Evolutionary conservation across 1,140 invertebrate species (phyloP), one percentile per base, ranked within the genome.

Genomic region (Gyrodactylus bullatarudis): DNA sequence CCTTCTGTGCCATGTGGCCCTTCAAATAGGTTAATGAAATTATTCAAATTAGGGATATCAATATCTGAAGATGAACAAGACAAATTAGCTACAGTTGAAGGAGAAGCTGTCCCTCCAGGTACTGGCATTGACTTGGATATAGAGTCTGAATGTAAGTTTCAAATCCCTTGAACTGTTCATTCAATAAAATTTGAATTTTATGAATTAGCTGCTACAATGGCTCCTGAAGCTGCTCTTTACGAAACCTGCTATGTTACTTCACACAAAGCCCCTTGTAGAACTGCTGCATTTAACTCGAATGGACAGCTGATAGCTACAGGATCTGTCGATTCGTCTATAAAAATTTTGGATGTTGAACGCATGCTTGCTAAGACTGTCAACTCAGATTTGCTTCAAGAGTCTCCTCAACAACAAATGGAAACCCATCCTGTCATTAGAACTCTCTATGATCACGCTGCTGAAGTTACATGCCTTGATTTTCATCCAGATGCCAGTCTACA

Each of bases 211-310:
- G 21, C 25, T 1, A 69, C 72, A 16, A 73, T 68, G 72, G 34
- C 72, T 24, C 72, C 72, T 1, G 72, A 73, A 69, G 72, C 72
- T 20, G 72, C 72, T 73, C 26, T 73, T 23, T 98, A 97, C 80
- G 93, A 98, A 82, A 98, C 94, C 0, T 92, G 91, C 0, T 98
- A 98, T 80, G 91, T 98, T 0, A 98, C 94, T 1, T 91, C 91
- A 1, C 94, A 99, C 79, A 98, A 98, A 83, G 91, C 88, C 74
- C 87, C 91, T 74, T 97, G 93, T 77, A 83, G 92, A 74, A 87
- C 91, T 0, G 92, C 91, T 20, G 90, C 89, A 25, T 98, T 98
- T 79, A 94, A 89, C 76, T 82, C 84, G 8, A 91, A 94, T 83
- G 83, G 92, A 0, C 87, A 92, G 76, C 81, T 98, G 0, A 89